These are phyloP conservation scores for Cardiocondyla obscurior DNA, from an alignment of 1,140 invertebrate species.

Conservation along the genomic window DNA sequence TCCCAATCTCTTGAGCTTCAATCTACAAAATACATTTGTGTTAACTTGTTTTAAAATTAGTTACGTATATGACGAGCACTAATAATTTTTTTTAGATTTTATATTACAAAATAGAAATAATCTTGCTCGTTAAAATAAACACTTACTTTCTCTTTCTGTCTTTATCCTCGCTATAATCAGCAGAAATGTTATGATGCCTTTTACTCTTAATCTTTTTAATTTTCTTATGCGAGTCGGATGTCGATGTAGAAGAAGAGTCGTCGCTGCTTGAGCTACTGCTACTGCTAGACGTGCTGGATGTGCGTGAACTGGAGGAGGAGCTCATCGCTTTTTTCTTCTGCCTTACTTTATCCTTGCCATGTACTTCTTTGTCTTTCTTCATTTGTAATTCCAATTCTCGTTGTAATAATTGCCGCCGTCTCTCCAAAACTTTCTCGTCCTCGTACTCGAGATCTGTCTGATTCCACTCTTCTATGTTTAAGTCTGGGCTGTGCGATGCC, in stretches of 20 bases:
- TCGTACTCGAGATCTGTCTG: conserved; percentile 92
- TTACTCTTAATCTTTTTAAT: conserved; percentile 85
- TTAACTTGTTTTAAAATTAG: background rate
- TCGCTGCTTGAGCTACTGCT: conserved; percentile 86
- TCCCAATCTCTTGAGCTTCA: conserved; percentile 80
- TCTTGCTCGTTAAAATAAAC: background rate
- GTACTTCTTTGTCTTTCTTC: conserved; percentile 87
- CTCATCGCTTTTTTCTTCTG: conserved; percentile 87
- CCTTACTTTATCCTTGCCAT: conserved; percentile 82
- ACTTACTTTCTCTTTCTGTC: conserved; percentile 81
- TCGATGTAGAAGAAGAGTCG: conserved; percentile 85
- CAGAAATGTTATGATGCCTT: conserved; percentile 86
- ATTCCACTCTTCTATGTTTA: conserved; percentile 90
- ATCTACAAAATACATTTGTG: conserved; percentile 62
- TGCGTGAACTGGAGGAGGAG: conserved; percentile 88
- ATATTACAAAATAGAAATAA: background rate
- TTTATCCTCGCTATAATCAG: conserved; percentile 84
- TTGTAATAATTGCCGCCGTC: conserved; percentile 89
- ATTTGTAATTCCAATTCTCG: conserved; percentile 91
- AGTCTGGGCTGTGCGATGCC: conserved; percentile 86
- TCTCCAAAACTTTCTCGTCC: conserved; percentile 91
- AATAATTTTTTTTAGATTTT: background rate
- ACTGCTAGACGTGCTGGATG: conserved; percentile 86
- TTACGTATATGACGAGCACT: background rate
- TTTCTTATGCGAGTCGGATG: conserved; percentile 84